Base-by-base conservation (phyloP, 2,888 invertebrate genomes). In the Notodonta dromedarius region DNA sequence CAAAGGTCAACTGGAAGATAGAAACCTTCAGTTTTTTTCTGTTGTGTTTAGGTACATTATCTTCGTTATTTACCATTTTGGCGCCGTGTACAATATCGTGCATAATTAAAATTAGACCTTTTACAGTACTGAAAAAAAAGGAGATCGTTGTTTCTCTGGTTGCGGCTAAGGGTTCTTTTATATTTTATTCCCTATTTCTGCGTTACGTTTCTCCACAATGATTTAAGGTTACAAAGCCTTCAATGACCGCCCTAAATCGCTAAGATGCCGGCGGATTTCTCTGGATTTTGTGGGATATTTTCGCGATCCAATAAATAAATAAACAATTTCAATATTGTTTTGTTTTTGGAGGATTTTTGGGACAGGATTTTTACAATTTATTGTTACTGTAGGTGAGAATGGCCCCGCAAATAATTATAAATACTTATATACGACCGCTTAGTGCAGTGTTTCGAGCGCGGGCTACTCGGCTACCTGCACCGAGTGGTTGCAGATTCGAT, bases 171-270 rank as follows among this genome's bases (percentile, higher is more conserved):
- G 24, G 24, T 24, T 1, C 2, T 32, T 12, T 52, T 32, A 46
- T 52, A 54, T 66, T 61, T 63, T 52, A 58, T 59, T 14, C 59
- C 8, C 6, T 58, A 13, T 63, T 54, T 39, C 24, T 11, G 58
- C 60, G 14, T 35, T 51, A 12, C 51, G 54, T 58, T 32, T 9
- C 13, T 66, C 35, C 52, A 51, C 8, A 12, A 46, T 55, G 39
- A 63, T 58, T 55, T 60, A 35, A n/a, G 39, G 62, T 57, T 63
- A 66, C 50, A 56, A 56, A 3, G 32, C 32, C 24, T 44, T 55
- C 16, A 3, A 9, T 7, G 13, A 32, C 32, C 32, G 32, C 52
- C 32, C 32, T 52, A 52, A 52, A 12, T 32, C 52, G 32, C 32
- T 32, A 11, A 32, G 32, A 52, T 35, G 35, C 35, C 13, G 32